These are phyloP conservation scores for Pseudachorutes palmiensis DNA, from an alignment of 1,140 invertebrate genomes.

Conservation along the genomic window DNA sequence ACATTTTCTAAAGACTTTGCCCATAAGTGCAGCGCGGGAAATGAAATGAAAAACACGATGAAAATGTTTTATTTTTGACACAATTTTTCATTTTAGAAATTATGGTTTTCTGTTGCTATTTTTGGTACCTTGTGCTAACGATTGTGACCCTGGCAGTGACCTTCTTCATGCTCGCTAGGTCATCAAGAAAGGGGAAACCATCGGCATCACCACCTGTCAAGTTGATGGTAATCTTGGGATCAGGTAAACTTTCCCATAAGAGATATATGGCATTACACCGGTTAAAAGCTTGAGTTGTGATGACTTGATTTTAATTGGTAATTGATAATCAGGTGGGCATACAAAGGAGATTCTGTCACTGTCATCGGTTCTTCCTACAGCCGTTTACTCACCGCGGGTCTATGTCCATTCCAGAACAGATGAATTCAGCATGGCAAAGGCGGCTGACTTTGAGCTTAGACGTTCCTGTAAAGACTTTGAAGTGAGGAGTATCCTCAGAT, in stretches of 20 bases:
- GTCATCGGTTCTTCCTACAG: slow-evolving; percentile 51
- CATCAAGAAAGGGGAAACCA: too few species aligned
- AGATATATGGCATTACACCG: not conserved
- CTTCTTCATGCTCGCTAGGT: too few species aligned
- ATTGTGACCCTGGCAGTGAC: too few species aligned
- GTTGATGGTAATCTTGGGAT: slow-evolving; percentile 39
- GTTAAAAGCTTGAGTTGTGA: not conserved
- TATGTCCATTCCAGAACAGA: slow-evolving; percentile 77
- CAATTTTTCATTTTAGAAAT: too few species aligned
- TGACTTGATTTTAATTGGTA: not conserved
- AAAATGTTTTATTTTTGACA: too few species aligned
- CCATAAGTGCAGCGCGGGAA: too few species aligned
- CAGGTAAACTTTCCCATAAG: slow-evolving; percentile 28
- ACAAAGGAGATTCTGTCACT: slow-evolving; percentile 80
- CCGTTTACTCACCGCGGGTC: slow-evolving; percentile 57
- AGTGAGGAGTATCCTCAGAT: slow-evolving; percentile 62
- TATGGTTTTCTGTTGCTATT: too few species aligned
- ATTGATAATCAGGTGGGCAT: slow-evolving; percentile 57
- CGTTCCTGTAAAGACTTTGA: not conserved
- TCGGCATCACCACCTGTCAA: slow-evolving; percentile 22
- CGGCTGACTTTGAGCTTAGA: slow-evolving; percentile 48
- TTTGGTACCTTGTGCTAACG: too few species aligned
- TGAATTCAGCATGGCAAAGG: slow-evolving; percentile 59
- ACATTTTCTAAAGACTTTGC: too few species aligned
- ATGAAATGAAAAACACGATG: too few species aligned